These are phyloP conservation scores for Sminthurinus aureus DNA, from an alignment of 2,888 invertebrate species.

Conservation along the genomic window DNA sequence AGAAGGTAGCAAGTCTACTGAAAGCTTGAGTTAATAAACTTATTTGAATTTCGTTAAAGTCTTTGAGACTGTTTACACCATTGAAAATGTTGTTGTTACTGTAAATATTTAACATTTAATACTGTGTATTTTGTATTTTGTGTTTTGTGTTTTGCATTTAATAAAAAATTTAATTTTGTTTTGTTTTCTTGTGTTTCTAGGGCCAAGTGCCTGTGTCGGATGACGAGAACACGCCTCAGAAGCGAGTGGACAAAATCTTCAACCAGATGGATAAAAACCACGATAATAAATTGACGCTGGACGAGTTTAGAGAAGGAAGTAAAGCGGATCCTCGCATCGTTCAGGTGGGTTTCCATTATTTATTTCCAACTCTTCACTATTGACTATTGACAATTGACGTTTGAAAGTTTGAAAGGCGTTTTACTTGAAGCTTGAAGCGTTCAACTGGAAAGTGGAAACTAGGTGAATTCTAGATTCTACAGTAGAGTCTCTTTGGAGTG, in stretches of 20 bases:
- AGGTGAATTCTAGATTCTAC: too few species aligned
- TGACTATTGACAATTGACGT: too few species aligned
- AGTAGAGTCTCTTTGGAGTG: too few species aligned
- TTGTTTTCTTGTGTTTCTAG: too few species aligned
- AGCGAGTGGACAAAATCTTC: conserved; percentile 97
- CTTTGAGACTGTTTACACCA: too few species aligned
- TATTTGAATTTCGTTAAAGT: too few species aligned
- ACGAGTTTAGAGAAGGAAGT: conserved; percentile 96
- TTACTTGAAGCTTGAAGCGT: too few species aligned
- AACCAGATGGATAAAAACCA: conserved; percentile 99
- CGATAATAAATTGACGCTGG: conserved; percentile 93
- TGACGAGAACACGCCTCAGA: conserved; percentile 92
- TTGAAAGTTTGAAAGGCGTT: too few species aligned
- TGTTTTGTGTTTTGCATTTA: neutral
- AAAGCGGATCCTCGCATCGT: conserved; percentile 98
- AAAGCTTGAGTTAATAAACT: too few species aligned
- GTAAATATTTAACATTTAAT: neutral
- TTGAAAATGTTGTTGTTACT: neutral
- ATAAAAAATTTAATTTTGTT: conserved; percentile 48
- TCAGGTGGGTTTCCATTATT: conserved; percentile 73
- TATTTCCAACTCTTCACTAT: too few species aligned
- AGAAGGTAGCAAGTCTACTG: too few species aligned
- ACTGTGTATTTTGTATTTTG: neutral
- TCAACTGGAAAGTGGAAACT: too few species aligned
- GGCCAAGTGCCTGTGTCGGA: conserved; percentile 88